Percentiles rank a stretch among this genome's conserved stretches.
Evolutionary conservation across 2,797 vertebrate genomes (phyloP).

Genomic region (Crenuchus spilurus): DNA sequence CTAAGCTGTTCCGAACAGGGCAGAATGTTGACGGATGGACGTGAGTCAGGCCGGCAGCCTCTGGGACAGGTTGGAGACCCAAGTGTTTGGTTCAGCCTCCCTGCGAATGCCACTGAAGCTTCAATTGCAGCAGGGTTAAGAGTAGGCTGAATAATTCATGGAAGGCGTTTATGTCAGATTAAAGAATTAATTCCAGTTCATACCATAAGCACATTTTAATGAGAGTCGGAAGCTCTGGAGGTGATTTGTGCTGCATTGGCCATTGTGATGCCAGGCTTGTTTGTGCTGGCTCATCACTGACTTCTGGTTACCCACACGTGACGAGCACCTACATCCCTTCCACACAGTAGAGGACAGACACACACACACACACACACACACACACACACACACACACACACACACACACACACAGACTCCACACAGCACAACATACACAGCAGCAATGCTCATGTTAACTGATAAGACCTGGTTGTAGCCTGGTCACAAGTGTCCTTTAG

Average conservation of each 20-base stretch:
- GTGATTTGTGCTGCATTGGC: constrained; percentile 34
- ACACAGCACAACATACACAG: constrained; percentile 12
- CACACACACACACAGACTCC: neutral
- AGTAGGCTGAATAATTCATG: constrained; percentile 27
- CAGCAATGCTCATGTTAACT: neutral
- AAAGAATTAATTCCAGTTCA: constrained; percentile 39
- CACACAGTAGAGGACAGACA: neutral
- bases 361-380: neutral
- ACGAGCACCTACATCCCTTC: constrained; percentile 3
- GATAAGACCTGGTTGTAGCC: constrained; percentile 19
- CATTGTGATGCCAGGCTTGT: constrained; percentile 36
- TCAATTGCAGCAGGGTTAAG: neutral
- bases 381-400: constrained; percentile 15
- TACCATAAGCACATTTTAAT: constrained; percentile 45
- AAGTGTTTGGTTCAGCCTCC: neutral
- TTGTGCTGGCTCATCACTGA: constrained; percentile 44
- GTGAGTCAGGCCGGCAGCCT: constrained; percentile 13
- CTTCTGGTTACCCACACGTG: constrained; percentile 14
- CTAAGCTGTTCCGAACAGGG: constrained; percentile 49
- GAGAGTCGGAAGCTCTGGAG: constrained; percentile 28
- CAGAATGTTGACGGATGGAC: constrained; percentile 37
- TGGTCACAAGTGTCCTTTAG: constrained; percentile 22
- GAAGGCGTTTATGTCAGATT: constrained; percentile 14
- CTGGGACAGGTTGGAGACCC: constrained; percentile 26
- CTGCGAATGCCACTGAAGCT: constrained; percentile 13